Evolutionary conservation across 2,888 invertebrate species (phyloP).

Genomic region (Enchytraeus crypticus): DNA sequence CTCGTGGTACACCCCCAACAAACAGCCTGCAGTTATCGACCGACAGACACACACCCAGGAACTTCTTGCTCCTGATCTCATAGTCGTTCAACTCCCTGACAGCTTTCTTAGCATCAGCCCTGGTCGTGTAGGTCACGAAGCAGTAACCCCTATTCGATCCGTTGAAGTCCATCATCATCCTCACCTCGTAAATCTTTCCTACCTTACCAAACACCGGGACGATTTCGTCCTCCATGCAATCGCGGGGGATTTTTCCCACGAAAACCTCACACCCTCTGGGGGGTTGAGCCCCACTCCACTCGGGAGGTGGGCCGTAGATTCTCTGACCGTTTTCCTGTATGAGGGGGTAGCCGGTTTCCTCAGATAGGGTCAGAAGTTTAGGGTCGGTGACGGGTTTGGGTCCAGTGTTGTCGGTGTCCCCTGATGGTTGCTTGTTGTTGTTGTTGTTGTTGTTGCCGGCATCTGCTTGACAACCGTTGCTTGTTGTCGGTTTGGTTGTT

Average conservation of each 20-base stretch:
- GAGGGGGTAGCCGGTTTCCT: conserved; percentile 52
- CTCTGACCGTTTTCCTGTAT: conserved; percentile 72
- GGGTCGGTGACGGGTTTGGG: conserved; percentile 29
- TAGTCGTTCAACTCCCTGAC: conserved; percentile 60
- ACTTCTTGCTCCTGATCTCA: conserved; percentile 56
- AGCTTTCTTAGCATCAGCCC: conserved; percentile 59
- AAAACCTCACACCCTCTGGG: conserved; percentile 63
- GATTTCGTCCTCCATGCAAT: conserved; percentile 68
- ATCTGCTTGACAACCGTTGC: too few relatives aligned
- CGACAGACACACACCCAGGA: conserved; percentile 67
- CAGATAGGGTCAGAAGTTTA: conserved; percentile 44
- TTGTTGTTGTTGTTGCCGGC: too few relatives aligned
- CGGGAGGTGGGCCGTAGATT: conserved; percentile 60
- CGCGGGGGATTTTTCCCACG: conserved; percentile 54
- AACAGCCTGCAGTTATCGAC: conserved; percentile 72
- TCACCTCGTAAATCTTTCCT: conserved; percentile 65
- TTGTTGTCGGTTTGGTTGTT: too few relatives aligned
- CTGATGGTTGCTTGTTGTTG: too few relatives aligned
- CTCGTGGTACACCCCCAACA: conserved; percentile 65
- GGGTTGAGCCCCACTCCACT: conserved; percentile 49
- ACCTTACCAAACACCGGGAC: conserved; percentile 61
- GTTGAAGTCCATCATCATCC: conserved; percentile 58
- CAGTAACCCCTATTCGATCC: conserved; percentile 72
- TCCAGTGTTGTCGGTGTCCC: too few relatives aligned
- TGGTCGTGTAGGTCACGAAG: conserved; percentile 60